These are phyloP conservation scores for Drosophila setifemur DNA, from an alignment of 1,140 invertebrate genomes.

Conservation along the genomic window DNA sequence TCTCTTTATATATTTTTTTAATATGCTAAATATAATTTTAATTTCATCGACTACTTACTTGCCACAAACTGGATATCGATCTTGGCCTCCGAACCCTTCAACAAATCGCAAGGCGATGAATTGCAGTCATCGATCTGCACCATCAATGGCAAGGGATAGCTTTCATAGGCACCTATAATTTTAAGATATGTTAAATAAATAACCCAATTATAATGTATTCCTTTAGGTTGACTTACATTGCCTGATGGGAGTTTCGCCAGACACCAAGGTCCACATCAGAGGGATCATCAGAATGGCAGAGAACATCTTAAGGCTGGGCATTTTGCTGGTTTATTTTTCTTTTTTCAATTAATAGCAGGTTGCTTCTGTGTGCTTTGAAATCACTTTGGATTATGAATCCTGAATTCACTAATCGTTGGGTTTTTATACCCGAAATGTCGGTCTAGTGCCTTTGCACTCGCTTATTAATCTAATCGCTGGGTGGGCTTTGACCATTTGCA, in stretches of 20 bases:
- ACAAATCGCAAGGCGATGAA: conserved; percentile 57
- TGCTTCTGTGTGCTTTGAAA: conserved; percentile 1
- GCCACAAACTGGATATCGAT: conserved; percentile 75
- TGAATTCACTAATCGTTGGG: background rate
- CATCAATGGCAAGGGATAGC: conserved; percentile 43
- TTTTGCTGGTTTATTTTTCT: background rate
- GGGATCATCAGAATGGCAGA: conserved; percentile 29
- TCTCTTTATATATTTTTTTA: too few species aligned
- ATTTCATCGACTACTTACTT: conserved; percentile 65
- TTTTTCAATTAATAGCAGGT: background rate
- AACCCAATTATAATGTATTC: background rate
- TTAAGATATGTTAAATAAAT: background rate
- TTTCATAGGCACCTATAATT: conserved; percentile 31
- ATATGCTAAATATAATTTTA: too few species aligned
- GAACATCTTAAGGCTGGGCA: conserved; percentile 24
- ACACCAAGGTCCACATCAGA: conserved; percentile 17
- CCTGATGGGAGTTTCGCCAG: conserved; percentile 43
- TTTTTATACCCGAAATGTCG: conserved; percentile 20
- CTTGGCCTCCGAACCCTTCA: conserved; percentile 46
- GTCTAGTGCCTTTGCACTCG: conserved; percentile 38
- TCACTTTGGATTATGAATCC: conserved; percentile 9
- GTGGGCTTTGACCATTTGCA: conserved; percentile 9
- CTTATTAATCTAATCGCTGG: conserved; percentile 56
- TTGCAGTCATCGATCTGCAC: conserved; percentile 67
- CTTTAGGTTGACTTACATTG: conserved; percentile 43